Percentiles rank a stretch among this genome's conserved stretches.
Evolutionary conservation across 2,113 vertebrate genomes (phyloP).

Genomic region (Sciurus niger): DNA sequence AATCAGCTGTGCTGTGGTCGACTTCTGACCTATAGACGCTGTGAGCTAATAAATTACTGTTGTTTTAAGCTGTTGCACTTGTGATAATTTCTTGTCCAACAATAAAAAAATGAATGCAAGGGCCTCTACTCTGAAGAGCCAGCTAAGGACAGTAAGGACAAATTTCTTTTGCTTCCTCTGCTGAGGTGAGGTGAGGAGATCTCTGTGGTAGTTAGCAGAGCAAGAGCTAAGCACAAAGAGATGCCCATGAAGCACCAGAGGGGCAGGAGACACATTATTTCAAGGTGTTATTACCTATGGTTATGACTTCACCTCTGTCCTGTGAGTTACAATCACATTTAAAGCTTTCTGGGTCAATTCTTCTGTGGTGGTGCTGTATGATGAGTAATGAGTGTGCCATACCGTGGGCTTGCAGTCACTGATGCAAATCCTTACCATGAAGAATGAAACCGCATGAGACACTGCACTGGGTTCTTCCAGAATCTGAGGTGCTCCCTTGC

Average conservation of each 20-base stretch:
- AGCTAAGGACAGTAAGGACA: neutral
- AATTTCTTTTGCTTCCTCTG: neutral
- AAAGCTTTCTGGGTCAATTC: neutral
- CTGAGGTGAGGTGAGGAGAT: neutral
- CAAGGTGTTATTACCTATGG: slow-evolving; percentile 48
- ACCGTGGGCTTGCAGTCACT: neutral
- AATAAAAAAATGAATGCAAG: neutral
- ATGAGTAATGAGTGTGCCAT: slow-evolving; percentile 1
- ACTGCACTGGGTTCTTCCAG: neutral
- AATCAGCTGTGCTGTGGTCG: neutral
- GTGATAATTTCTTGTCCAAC: neutral
- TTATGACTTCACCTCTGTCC: slow-evolving; percentile 27
- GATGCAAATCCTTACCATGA: neutral
- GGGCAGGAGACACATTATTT: slow-evolving; percentile 18
- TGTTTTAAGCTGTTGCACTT: neutral
- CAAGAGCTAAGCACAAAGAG: neutral
- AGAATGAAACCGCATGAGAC: neutral
- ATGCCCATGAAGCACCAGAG: neutral
- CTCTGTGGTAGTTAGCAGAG: neutral
- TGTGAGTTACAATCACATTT: slow-evolving; percentile 16
- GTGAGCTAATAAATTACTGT: neutral
- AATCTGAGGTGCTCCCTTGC: neutral
- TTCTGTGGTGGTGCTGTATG: neutral
- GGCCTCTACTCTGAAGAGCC: neutral
- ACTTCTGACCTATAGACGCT: neutral